Percentiles rank a stretch among this genome's conserved stretches.
Evolutionary conservation across 2,797 vertebrate species (phyloP).

Genomic region (Hybognathus amarus): DNA sequence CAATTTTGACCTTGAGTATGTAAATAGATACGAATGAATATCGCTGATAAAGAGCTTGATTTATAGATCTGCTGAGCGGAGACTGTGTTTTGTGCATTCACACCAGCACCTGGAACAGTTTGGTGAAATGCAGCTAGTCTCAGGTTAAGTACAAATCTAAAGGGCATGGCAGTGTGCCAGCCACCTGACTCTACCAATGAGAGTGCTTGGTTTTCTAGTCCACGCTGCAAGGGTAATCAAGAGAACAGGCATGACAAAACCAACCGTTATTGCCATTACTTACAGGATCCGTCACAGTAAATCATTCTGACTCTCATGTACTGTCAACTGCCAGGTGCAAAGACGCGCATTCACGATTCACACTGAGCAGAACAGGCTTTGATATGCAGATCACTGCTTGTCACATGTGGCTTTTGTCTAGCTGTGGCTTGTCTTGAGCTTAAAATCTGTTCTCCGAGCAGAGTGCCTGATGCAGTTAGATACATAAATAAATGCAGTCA

Average conservation of each 20-base stretch:
- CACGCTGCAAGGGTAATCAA: slow-evolving; percentile 48
- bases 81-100: slow-evolving; percentile 29
- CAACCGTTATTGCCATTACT: slow-evolving; percentile 26
- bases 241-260: slow-evolving; percentile 30
- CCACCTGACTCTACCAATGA: slow-evolving; percentile 46
- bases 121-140: slow-evolving; percentile 39
- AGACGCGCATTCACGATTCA: not conserved
- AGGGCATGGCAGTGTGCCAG: slow-evolving; percentile 52
- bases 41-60: slow-evolving; percentile 61
- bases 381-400: slow-evolving; percentile 34
- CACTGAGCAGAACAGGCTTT: slow-evolving; percentile 28
- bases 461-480: not conserved
- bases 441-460: not conserved
- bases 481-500: not conserved
- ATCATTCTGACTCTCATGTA: slow-evolving; percentile 8
- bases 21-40: slow-evolving; percentile 53
- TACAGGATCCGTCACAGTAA: slow-evolving; percentile 14
- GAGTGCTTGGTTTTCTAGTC: slow-evolving; percentile 20
- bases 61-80: slow-evolving; percentile 48
- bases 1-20: slow-evolving; percentile 55
- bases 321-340: slow-evolving; percentile 23
- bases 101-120: slow-evolving; percentile 17
- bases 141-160: slow-evolving; percentile 45
- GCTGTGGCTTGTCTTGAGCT: slow-evolving; percentile 13
- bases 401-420: slow-evolving; percentile 41